Evolutionary conservation across 2,888 invertebrate species (phyloP), one percentile per base, ranked within the genome.

Genomic region (Hemistola chrysoprasaria): DNA sequence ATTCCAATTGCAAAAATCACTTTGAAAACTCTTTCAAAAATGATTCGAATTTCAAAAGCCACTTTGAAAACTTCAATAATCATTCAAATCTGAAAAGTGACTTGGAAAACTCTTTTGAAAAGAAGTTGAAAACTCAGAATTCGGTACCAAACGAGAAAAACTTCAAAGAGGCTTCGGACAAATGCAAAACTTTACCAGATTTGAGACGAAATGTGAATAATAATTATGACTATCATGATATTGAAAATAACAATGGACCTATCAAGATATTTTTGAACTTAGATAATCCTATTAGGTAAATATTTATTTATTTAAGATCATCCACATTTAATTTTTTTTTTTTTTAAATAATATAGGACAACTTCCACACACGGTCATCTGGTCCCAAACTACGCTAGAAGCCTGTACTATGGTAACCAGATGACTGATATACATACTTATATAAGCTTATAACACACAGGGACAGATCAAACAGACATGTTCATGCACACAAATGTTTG

Each of bases 191-290:
- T 0, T 51, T 81, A 51, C 78, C 81, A 0, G 77, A 74, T 21
- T 47, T 65, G 27, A 56, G 74, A 33, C 8, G 43, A 29, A 54
- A 50, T 11, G 29, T 73, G 22, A 70, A 73, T 9, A 30, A 22
- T 3, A 30, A 44, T 23, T 44, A 30, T 8, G 43, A 44, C 20
- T 78, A 67, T 42, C 77, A 74, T 40, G 83, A 85, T 44, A 43
- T 77, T 28, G 83, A 86, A 28, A 83, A 86, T 38, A 84, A 83
- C 47, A 82, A 81, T 36, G 58, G 54, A 0, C 53, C 74, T 0
- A 71, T 63, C 44, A 65, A 54, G 31, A 53, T 74, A 0, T 32
- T 69, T 44, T 26, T 77, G 7, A 62, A 56, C 29, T 58, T 79
- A 16, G 73, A 78, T 11, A 62, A 59, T 28, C 62, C 65, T 1